These are phyloP conservation scores for Paedocypris sp. DNA, from an alignment of 2,113 vertebrate species.

Conservation along the genomic window DNA sequence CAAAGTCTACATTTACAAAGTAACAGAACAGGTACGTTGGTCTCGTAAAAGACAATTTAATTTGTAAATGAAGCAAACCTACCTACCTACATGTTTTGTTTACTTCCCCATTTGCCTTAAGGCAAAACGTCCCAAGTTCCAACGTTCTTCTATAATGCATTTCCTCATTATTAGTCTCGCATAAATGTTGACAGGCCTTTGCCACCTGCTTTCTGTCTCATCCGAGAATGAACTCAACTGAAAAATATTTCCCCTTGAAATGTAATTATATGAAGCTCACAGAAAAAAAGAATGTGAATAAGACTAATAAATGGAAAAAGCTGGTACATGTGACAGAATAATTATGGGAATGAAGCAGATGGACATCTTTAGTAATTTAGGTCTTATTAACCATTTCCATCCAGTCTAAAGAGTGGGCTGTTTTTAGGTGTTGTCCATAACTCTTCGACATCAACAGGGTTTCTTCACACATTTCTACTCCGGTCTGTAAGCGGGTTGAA, in stretches of 20 bases:
- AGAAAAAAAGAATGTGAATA: constrained; percentile 36
- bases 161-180: constrained; percentile 10
- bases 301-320: constrained; percentile 42
- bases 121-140: neutral
- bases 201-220: constrained; percentile 44
- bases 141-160: neutral
- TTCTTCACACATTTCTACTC: neutral
- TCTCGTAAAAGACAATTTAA: neutral
- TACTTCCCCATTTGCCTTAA: neutral
- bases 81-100: neutral
- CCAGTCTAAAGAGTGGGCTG: too few relatives aligned
- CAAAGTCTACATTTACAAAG: constrained; percentile 76
- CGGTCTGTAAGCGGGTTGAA: constrained; percentile 11
- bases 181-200: constrained; percentile 29
- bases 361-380: constrained; percentile 13
- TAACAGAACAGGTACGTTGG: constrained; percentile 60
- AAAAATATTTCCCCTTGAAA: constrained; percentile 51
- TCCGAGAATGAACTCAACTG: constrained; percentile 51
- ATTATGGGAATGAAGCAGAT: neutral
- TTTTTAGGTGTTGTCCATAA: too few relatives aligned
- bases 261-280: constrained; percentile 40
- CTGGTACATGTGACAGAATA: neutral
- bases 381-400: constrained; percentile 6
- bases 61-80: neutral
- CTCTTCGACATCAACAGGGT: neutral